Percentiles rank a stretch among this genome's conserved stretches.
These are phyloP conservation scores for Ichneumon xanthorius DNA, from an alignment of 2,888 invertebrate species.

Conservation along the genomic window DNA sequence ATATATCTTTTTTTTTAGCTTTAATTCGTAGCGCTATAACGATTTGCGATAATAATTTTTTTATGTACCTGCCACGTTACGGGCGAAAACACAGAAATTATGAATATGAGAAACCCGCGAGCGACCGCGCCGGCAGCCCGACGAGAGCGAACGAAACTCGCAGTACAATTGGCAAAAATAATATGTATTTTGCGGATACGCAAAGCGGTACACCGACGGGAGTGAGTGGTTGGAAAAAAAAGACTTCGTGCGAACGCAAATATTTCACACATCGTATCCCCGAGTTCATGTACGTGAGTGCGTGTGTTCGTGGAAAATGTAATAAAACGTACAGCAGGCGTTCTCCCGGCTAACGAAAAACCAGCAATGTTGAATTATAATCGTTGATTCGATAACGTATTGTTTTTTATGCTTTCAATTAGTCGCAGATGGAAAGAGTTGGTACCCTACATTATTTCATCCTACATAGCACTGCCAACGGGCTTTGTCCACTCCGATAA, in stretches of 20 bases:
- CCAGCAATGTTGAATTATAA: neutral
- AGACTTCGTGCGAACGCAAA: constrained; percentile 1
- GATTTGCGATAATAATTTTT: neutral
- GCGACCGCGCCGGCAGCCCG: neutral
- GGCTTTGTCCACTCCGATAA: neutral
- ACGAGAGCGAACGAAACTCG: neutral
- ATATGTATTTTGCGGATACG: constrained; percentile 5
- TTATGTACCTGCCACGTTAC: neutral
- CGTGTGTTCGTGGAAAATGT: neutral
- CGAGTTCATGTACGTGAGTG: neutral
- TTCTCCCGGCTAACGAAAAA: neutral
- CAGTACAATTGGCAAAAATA: constrained; percentile 12
- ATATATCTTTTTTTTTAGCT: neutral
- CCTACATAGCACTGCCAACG: neutral
- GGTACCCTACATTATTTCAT: neutral
- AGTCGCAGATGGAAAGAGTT: neutral
- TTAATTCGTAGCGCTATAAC: neutral
- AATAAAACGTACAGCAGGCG: neutral
- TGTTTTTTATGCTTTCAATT: neutral
- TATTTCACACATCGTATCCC: neutral
- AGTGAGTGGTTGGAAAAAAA: constrained; percentile 4
- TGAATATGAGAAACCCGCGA: neutral
- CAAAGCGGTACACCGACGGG: neutral
- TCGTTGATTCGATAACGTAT: neutral
- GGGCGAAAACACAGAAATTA: constrained; percentile 8